These are phyloP conservation scores for Acanthochromis polyacanthus DNA, from an alignment of 2,113 vertebrate species.

Conservation along the genomic window DNA sequence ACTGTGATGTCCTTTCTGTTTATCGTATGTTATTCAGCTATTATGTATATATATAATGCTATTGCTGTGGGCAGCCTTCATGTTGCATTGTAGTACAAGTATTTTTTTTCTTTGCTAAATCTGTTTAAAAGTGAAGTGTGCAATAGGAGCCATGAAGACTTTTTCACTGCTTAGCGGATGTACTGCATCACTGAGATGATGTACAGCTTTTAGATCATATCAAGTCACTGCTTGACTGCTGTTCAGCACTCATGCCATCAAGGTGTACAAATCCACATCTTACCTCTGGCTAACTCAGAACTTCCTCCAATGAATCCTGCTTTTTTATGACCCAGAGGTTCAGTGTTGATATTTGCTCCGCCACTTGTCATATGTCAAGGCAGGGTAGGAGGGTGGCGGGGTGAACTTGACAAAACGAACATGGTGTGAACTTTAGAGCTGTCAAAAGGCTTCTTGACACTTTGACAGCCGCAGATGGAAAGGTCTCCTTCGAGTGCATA, in stretches of 20 bases:
- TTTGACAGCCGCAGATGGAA: conserved; percentile 43
- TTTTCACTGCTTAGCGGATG: not conserved
- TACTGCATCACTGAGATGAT: conserved; percentile 30
- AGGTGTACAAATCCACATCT: conserved; percentile 31
- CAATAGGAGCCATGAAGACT: not conserved
- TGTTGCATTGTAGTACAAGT: not conserved
- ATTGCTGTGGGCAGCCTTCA: not conserved
- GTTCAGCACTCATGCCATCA: conserved; percentile 18
- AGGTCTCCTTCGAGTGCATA: conserved; percentile 14
- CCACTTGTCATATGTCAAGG: conserved; percentile 27
- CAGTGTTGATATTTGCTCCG: conserved; percentile 34
- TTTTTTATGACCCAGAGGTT: conserved; percentile 51
- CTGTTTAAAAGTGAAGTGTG: not conserved
- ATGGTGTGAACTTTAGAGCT: conserved; percentile 54
- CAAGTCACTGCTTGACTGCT: conserved; percentile 33
- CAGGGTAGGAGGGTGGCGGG: not conserved
- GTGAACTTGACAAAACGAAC: conserved; percentile 45
- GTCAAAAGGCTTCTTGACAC: conserved; percentile 48
- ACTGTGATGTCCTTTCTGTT: not conserved
- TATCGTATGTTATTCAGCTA: not conserved
- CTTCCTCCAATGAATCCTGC: conserved; percentile 37
- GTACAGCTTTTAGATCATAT: conserved; percentile 21
- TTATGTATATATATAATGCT: not conserved
- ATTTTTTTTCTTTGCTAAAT: too few relatives aligned
- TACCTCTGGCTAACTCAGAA: conserved; percentile 22